Conservation (phyloP, 2,113 vertebrate genomes). For the Herpetotheres cachinnans region DNA sequence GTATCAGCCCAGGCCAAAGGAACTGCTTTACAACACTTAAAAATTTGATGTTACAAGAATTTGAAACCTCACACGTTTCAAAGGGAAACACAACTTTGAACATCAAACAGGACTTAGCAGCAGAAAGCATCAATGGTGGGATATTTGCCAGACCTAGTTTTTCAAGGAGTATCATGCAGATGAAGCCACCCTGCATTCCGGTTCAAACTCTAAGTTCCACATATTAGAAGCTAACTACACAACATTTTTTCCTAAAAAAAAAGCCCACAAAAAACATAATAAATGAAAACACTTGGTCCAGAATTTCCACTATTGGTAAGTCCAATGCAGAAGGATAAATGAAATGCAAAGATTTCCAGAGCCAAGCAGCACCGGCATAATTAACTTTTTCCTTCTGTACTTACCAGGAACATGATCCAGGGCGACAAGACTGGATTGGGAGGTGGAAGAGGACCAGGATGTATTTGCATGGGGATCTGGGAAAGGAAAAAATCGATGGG, state of each 20-base stretch:
- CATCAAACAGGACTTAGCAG: constrained; percentile 16
- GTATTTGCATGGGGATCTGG: constrained; percentile 68
- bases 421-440: constrained; percentile 69
- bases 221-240: neutral
- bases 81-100: constrained; percentile 11
- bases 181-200: neutral
- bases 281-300: neutral
- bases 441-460: constrained; percentile 69
- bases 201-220: neutral
- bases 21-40: neutral
- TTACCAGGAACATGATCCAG: constrained; percentile 69
- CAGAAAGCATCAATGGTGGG: neutral
- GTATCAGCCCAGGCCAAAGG: neutral
- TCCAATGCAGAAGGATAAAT: neutral
- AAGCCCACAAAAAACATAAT: rapidly evolving
- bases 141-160: neutral
- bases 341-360: neutral
- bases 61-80: constrained; percentile 22
- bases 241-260: neutral
- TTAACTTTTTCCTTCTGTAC: constrained; percentile 46
- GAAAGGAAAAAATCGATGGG: constrained; percentile 64
- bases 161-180: constrained; percentile 8
- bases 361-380: neutral
- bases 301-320: neutral
- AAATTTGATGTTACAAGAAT: neutral